Evolutionary conservation across 1,140 invertebrate species (phyloP), one percentile per base, ranked within the genome.

Genomic region (Bombus impatiens): DNA sequence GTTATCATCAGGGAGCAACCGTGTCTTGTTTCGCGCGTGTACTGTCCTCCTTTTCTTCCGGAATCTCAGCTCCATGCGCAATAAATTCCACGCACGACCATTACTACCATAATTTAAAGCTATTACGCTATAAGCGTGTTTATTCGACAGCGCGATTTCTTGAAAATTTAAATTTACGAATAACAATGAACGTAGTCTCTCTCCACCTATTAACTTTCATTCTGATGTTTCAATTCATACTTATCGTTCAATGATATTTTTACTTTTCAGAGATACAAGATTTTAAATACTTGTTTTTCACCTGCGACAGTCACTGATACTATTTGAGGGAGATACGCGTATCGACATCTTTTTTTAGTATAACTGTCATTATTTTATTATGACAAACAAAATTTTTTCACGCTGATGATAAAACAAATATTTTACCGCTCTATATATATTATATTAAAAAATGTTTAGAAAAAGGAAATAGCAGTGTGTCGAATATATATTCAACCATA

Each of bases 1-100:
- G 87, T 93, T 91, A 93, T 92, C 86, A 86, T 79, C 57, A 65
- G 87, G 78, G 87, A 88, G 71, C 76, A 78, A 84, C 70, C 74
- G 67, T 84, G 77, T 88, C 90, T 90, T 87, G 90, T 91, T 91
- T 89, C 81, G 84, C 88, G 78, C 68, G 42, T 53, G 86, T 82
- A 70, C 67, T 72, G 86, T 82, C 79, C 82, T 83, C 75, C 80
- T 79, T 72, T 74, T 79, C 72, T 9, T 28, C 74, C 59, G 37
- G 70, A 89, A 89, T 86, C 84, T 72, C 83, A 68, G 68, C 77
- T 35, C 40, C 53, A n/a, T 53, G 68, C 32, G 18, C 68, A 77
- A 84, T 84, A 79, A 79, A 84, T 80, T 47, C 37, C 53, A 40
- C 15, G 83, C 68, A 35, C 40, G 68, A 40, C 18, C 22, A 53